Base-by-base conservation (phyloP, 2,888 invertebrate genomes). In the Athalia rosae region DNA sequence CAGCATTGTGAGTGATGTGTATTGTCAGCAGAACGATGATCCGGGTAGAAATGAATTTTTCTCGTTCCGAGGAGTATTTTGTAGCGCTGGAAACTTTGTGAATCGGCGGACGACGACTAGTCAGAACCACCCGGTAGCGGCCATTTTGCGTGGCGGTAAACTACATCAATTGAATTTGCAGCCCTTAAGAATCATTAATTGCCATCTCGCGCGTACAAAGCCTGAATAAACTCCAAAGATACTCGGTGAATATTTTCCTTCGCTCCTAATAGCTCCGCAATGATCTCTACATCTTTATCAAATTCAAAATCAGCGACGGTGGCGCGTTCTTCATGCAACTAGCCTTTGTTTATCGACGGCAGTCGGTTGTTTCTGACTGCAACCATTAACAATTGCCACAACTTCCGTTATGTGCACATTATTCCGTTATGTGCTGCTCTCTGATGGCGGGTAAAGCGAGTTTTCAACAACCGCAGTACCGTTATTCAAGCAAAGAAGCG, bases 401-500 rank as follows among this genome's bases (percentile, higher is more conserved):
- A 28, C 28, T 28, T 28, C 28, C 28, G 28, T 28, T 28, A 28
- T 28, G 28, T 28, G 28, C 28, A 28, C 28, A 28, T 28, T 28
- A 28, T 28, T 1, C 28, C 28, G 28, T 28, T 28, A 28, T 28
- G 28, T 28, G 28, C 28, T 28, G 28, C 28, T 28, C 28, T 28
- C 28, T 28, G 28, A 28, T 28, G 28, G 28, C 9, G 28, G n/a
- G 15, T 53, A 53, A 53, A 53, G 53, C n/a, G 4, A n/a, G 53
- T 4, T 11, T 53, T 53, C n/a, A 15, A 41, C 66, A 48, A 6
- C 53, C 4, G 53, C 28, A 79, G 80, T 86, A 85, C 87, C 87
- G 87, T 86, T 86, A 86, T 69, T 79, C 78, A 74, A 41, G 48
- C 28, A 11, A 0, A 61, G 58, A 79, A 79, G 59, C 80, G 80